phyloP scores from a whole-genome alignment of 2,888 invertebrate species.

The Lithophane semibrunnea region DNA sequence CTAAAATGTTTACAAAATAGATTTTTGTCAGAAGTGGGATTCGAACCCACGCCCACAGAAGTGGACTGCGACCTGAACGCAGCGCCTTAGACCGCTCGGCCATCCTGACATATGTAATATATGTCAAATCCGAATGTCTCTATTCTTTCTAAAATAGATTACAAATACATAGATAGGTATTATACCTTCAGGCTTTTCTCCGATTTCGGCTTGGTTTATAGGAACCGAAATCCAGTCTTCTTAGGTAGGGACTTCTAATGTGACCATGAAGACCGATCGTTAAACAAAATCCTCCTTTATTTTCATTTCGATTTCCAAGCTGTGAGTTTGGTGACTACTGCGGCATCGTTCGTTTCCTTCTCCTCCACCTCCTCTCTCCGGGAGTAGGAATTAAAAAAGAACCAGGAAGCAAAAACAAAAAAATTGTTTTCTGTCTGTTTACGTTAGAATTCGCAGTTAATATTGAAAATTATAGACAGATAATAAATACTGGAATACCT shows the following conservation, averaged over 20 bases:
- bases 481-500: neutral
- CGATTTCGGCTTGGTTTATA: too few relatives aligned
- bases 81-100: slow-evolving; percentile 62
- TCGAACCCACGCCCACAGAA: slow-evolving; percentile 67
- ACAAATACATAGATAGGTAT: neutral
- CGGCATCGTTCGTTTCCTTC: neutral
- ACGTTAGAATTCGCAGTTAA: neutral
- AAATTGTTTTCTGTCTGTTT: neutral
- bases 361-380: too few relatives aligned
- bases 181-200: neutral
- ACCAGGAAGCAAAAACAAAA: too few relatives aligned
- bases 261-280: neutral
- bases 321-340: neutral
- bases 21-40: slow-evolving; percentile 61
- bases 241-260: neutral
- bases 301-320: neutral
- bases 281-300: neutral
- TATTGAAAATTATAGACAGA: neutral
- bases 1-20: neutral
- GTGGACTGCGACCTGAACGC: slow-evolving; percentile 67
- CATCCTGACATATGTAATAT: slow-evolving; percentile 43
- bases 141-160: neutral
- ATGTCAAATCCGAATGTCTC: neutral
- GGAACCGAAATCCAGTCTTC: neutral
- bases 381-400: too few relatives aligned